These are phyloP conservation scores for Dicyrtoma fusca DNA, from an alignment of 2,888 invertebrate genomes.

Conservation along the genomic window DNA sequence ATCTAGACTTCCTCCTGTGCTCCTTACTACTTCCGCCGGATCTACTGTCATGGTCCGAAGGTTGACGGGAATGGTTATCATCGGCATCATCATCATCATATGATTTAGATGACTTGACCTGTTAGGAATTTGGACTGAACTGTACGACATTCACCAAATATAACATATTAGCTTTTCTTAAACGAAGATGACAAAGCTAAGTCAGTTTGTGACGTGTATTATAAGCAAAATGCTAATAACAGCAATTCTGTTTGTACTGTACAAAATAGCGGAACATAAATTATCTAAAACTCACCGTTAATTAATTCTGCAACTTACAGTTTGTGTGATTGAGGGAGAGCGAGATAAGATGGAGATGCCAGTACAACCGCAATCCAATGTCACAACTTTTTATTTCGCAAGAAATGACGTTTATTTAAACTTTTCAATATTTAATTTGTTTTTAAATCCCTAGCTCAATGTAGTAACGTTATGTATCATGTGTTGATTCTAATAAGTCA, in stretches of 20 bases:
- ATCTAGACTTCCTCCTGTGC: conserved; percentile 18
- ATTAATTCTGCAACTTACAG: conserved; percentile 22
- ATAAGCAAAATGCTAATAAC: conserved; percentile 11
- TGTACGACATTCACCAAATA: conserved; percentile 39
- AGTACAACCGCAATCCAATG: conserved; percentile 30
- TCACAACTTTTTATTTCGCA: conserved; percentile 43
- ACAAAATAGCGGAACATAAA: conserved; percentile 18
- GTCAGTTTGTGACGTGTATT: conserved; percentile 15
- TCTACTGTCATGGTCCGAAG: not conserved
- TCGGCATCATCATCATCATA: conserved; percentile 9
- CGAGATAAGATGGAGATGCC: conserved; percentile 27
- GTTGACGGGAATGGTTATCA: too few relatives aligned
- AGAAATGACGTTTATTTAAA: conserved; percentile 34
- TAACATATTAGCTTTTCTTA: conserved; percentile 12
- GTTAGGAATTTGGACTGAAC: conserved; percentile 54
- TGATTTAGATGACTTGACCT: conserved; percentile 44
- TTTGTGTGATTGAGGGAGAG: conserved; percentile 22
- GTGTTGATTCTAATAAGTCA: too few relatives aligned
- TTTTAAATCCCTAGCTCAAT: not conserved
- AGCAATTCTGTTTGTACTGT: not conserved
- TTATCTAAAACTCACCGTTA: conserved; percentile 28
- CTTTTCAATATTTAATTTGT: not conserved
- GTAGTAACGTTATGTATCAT: too few relatives aligned
- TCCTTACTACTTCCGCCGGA: too few relatives aligned
- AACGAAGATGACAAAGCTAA: not conserved